phyloP scores from a whole-genome alignment of 2,797 vertebrate species.

The Setipinna tenuifilis region DNA sequence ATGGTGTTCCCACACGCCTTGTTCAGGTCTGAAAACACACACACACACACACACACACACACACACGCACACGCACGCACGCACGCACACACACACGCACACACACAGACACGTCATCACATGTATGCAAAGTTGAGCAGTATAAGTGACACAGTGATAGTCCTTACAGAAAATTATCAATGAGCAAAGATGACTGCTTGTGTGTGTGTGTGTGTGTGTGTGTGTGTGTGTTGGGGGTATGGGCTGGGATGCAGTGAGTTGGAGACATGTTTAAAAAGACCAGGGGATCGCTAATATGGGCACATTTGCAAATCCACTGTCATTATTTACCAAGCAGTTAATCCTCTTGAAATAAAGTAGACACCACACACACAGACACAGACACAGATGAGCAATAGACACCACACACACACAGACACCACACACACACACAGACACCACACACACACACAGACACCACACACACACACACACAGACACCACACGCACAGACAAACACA shows the following conservation, averaged over 20 bases:
- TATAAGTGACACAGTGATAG: too few relatives aligned
- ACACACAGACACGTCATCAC: too few relatives aligned
- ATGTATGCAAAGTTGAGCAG: too few relatives aligned
- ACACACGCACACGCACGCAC: too few relatives aligned
- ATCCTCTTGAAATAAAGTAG: background rate
- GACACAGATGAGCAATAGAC: too few relatives aligned
- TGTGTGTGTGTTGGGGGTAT: too few relatives aligned
- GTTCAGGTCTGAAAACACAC: constrained; percentile 99
- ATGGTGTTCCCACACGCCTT: constrained; percentile 96
- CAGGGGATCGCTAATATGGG: background rate
- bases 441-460: background rate
- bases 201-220: background rate
- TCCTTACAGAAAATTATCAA: too few relatives aligned
- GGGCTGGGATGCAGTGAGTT: background rate
- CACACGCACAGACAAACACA: background rate
- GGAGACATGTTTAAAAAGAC: background rate
- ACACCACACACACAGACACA: background rate
- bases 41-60: too few relatives aligned
- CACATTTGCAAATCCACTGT: constrained; percentile 4
- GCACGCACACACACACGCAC: too few relatives aligned
- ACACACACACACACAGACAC: background rate
- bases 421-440: background rate
- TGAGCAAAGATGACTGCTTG: background rate
- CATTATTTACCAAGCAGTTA: background rate
- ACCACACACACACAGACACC: background rate